Evolutionary conservation across 2,888 invertebrate species (phyloP), one percentile per base, ranked within the genome.

Genomic region (Nycteola revayana): DNA sequence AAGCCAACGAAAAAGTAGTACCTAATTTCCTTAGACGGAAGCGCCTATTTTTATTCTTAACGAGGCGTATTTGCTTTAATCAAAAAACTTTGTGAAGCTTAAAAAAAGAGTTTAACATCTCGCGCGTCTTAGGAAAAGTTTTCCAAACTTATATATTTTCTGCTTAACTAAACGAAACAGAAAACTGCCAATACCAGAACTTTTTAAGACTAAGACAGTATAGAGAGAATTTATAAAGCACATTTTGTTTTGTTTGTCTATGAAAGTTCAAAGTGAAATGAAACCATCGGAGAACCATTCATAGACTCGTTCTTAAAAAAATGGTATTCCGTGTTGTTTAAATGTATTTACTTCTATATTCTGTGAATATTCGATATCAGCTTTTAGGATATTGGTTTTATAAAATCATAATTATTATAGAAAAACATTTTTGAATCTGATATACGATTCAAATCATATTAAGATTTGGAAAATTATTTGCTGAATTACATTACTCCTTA

Each of bases 161-260:
- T 47, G 36, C 35, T 47, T 39, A 49, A 42, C 49, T 49, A 45
- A 45, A 43, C 36, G 39, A 35, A 55, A 55, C 42, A 50, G 20
- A 23, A 25, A 49, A 39, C 63, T 67, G 65, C 59, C 69, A 70
- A 64, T 68, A 60, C 50, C 68, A 68, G 64, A 38, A 36, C 50
- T 55, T 48, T 52, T 54, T 49, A 43, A 60, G 33, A 50, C 49
- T 54, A 27, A 60, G 45, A 39, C 32, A 36, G 47, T 49, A 52
- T 54, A 48, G 44, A 60, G 48, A 60, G 45, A 40, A 55, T 50
- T 49, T 49, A 49, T 46, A 55, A 53, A 52, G 36, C 35, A 41
- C 23, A 37, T 36, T 28, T 37, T 37, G 37, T 39, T 44, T 33
- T 30, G 25, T 33, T 45, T n/a, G n/a, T n/a, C n/a, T n/a, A n/a